A percentile compares a stretch with the other conserved stretches of the same genome.
Conservation (phyloP, 2,797 vertebrate genomes). For the Epinephelus awoara region DNA sequence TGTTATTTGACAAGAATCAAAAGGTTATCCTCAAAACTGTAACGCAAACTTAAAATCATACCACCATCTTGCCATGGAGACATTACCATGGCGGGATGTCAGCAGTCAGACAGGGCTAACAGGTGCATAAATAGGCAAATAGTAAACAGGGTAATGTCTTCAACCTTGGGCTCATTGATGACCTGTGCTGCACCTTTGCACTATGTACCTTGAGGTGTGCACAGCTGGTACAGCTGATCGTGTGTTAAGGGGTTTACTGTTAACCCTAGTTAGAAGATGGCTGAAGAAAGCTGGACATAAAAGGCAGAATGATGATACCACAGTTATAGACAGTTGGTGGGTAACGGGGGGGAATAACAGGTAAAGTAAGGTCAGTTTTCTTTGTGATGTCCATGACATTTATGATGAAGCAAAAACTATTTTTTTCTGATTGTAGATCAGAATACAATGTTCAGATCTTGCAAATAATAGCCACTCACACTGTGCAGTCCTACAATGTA, state of each 20-base stretch:
- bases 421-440: slow-evolving; percentile 6
- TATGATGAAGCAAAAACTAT: not conserved
- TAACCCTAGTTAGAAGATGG: not conserved
- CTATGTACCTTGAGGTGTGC: too few relatives aligned
- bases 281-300: not conserved
- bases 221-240: too few relatives aligned
- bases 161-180: not conserved
- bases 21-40: not conserved
- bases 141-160: not conserved
- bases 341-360: not conserved
- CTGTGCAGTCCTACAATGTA: not conserved
- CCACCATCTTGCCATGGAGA: not conserved
- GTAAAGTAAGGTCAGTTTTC: not conserved
- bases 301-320: not conserved
- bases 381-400: not conserved
- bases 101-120: not conserved
- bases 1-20: not conserved
- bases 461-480: slow-evolving; percentile 2
- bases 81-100: not conserved
- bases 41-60: not conserved
- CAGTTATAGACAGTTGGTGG: not conserved
- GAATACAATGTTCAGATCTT: not conserved
- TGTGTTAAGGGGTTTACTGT: not conserved
- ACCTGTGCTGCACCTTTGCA: not conserved
- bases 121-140: not conserved